Base-by-base conservation (phyloP, 2,797 vertebrate genomes). In the Balearica regulorum region DNA sequence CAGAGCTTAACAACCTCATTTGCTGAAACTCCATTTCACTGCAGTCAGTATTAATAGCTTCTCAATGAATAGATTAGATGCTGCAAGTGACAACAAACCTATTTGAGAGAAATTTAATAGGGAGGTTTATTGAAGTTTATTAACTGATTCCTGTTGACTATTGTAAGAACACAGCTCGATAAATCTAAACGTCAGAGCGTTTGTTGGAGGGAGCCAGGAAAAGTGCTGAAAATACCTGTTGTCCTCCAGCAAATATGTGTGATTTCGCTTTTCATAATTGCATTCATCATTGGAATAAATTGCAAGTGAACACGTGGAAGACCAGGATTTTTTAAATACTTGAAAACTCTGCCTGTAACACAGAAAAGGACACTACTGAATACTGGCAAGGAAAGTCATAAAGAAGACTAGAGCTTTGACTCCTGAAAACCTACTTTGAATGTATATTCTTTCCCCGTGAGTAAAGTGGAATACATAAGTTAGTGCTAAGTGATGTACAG, bases 41-140 rank as follows among this genome's bases (percentile, higher is more conserved):
- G 94, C 93, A 97, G 96, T 97, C 91, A 76, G 88, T 97, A 97
- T 97, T 97, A 97, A 97, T 96, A 97, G 93, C 96, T 95, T 98
- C 82, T 92, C 81, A 95, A 95, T 91, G 91, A 98, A 97, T 97
- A 95, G 97, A 98, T 98, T 97, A 96, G 95, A 97, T 98, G 96
- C 97, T 98, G 90, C 95, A 83, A 96, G 95, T 96, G 95, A 93
- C 97, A 94, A 97, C 89, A 79, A 90, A 97, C 96, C 86, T 96
- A 96, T 98, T 97, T 97, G 96, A 97, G 96, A 94, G 95, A 97
- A 98, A 98, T 98, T 97, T 97, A 98, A 98, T 97, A 97, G 96
- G 91, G 92, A 97, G 88, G 90, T 97, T 97, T 97, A 97, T 97
- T 98, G 97, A 97, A 97, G 97, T 97, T 98, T 98, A 98, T 97